Conservation (phyloP, 2,888 invertebrate genomes). For the Shargacucullia verbasci region DNA sequence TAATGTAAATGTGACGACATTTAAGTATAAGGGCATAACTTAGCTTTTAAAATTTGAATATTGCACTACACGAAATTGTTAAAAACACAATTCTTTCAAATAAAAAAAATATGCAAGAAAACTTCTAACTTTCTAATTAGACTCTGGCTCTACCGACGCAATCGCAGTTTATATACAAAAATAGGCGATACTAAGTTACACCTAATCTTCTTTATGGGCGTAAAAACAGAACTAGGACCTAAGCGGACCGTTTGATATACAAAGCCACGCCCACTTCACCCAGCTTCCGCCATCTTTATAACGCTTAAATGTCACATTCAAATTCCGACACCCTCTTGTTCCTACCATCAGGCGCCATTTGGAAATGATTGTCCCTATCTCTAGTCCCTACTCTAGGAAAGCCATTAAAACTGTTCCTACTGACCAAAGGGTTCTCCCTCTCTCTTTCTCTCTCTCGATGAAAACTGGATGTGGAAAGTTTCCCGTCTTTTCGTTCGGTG, state of each 20-base stretch:
- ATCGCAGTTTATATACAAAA: constrained; percentile 22
- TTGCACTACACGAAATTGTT: constrained; percentile 6
- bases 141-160: constrained; percentile 5
- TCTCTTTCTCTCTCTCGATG: constrained; percentile 80
- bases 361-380: constrained; percentile 82
- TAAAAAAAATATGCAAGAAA: constrained; percentile 10
- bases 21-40: constrained; percentile 33
- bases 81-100: constrained; percentile 9
- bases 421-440: constrained; percentile 81
- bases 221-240: background rate
- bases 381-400: constrained; percentile 82
- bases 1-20: constrained; percentile 25
- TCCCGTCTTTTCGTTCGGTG: constrained; percentile 80
- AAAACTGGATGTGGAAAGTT: constrained; percentile 85
- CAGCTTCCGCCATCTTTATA: constrained; percentile 10
- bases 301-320: constrained; percentile 89
- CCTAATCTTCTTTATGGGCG: constrained; percentile 17
- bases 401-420: constrained; percentile 86
- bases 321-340: constrained; percentile 90
- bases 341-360: constrained; percentile 83
- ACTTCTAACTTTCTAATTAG: background rate
- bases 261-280: background rate
- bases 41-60: constrained; percentile 16
- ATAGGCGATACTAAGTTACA: constrained; percentile 40
- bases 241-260: background rate